Conservation (phyloP, 1,140 invertebrate genomes). For the Zeugodacus cucurbitae region DNA sequence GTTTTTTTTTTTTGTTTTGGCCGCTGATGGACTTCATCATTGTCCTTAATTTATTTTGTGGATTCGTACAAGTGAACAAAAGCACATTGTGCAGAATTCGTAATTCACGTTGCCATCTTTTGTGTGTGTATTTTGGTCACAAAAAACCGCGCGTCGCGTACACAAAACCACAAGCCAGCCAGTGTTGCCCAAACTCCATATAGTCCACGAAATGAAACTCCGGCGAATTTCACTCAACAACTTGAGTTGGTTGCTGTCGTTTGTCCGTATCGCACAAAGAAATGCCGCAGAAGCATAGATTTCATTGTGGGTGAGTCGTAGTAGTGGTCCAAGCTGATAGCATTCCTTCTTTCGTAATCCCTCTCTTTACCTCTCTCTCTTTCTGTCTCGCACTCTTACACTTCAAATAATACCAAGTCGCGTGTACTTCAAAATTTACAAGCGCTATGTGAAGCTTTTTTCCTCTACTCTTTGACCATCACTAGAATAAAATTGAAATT, state of each 20-base stretch:
- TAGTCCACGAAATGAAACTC: not conserved
- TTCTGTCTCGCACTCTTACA: not conserved
- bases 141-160: constrained; percentile 6
- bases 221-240: not conserved
- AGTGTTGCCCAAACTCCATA: not conserved
- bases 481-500: not conserved
- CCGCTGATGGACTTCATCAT: constrained; percentile 56
- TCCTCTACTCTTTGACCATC: not conserved
- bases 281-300: not conserved
- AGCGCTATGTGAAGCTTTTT: not conserved
- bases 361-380: not conserved
- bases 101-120: constrained; percentile 58
- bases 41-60: constrained; percentile 65
- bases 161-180: not conserved
- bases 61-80: constrained; percentile 63
- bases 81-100: constrained; percentile 66
- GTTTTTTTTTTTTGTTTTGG: not conserved
- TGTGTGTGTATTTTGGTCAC: not conserved
- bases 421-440: constrained; percentile 7
- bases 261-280: not conserved
- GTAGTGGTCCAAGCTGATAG: not conserved
- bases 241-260: not conserved
- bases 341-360: too few species aligned
- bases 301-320: not conserved
- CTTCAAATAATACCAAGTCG: not conserved